Base-by-base conservation (phyloP, 2,888 invertebrate species). In the Cyaniris semiargus region DNA sequence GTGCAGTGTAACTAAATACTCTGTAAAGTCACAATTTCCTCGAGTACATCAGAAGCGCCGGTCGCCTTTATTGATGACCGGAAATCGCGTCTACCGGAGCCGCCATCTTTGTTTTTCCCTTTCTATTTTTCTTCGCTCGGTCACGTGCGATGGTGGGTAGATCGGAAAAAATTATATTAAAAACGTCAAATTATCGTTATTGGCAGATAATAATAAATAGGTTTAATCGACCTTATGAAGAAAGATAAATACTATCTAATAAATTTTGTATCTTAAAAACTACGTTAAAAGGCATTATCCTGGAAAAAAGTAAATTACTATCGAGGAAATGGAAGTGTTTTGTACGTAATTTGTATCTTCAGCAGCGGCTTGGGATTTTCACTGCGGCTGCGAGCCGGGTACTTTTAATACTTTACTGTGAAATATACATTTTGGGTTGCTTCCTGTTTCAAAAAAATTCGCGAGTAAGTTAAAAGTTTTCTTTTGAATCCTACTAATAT, bases 41-140 rank as follows among this genome's bases (percentile, higher is more conserved):
- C 56, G 77, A 76, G 70, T 70, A 77, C 31, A 71, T 77, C 79
- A 80, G 80, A 80, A 80, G 72, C 79, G 75, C 75, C 75, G 78
- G 78, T 77, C 76, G 78, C 75, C 77, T 78, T 81, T 82, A 81
- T 81, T 81, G 81, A 81, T 81, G 80, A 79, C 81, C 79, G 79
- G 80, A 80, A 79, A 78, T 78, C 78, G 76, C 72, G 78, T 79
- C 75, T 78, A 76, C 31, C 76, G 78, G 79, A 76, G 66, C 53
- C 79, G 79, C 78, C 79, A 78, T 77, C 75, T 78, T 72, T 4
- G 38, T 77, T 72, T 58, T 71, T 8, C 15, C 23, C 15, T 44
- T 23, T n/a, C 18, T 23, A 18, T 44, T 48, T 76, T 76, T 66
- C 44, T 6, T n/a, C 34, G 60, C 66, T 77, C 7, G 13, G 13